Evolutionary conservation across 2,888 invertebrate species (phyloP).

Genomic region (Alloscopus bannaensis): DNA sequence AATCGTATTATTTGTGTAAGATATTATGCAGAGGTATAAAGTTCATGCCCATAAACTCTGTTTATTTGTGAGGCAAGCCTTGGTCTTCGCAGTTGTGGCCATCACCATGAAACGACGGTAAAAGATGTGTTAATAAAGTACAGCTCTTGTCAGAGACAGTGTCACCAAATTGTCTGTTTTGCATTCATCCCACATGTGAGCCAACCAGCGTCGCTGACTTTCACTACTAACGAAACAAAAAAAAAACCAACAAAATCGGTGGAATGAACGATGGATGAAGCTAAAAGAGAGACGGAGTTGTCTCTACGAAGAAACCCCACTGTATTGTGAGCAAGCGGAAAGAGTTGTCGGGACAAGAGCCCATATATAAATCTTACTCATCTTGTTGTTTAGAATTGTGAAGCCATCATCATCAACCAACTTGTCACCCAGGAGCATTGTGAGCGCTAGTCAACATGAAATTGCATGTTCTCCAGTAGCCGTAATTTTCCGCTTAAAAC

Average conservation of each 20-base stretch:
- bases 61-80: neutral
- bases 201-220: neutral
- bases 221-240: too few species aligned
- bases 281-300: neutral
- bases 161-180: constrained; percentile 13
- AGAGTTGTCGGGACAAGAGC: too few species aligned
- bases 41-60: neutral
- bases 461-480: constrained; percentile 56
- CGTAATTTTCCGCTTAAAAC: constrained; percentile 44
- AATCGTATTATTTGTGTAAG: too few species aligned
- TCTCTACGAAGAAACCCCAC: too few species aligned
- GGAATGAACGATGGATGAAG: constrained; percentile 18
- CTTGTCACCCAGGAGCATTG: constrained; percentile 38
- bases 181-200: too few species aligned
- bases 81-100: constrained; percentile 5
- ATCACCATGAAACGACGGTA: constrained; percentile 16
- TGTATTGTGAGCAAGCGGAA: too few species aligned
- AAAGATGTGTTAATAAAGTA: constrained; percentile 38
- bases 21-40: too few species aligned
- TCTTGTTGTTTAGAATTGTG: constrained; percentile 31
- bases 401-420: constrained; percentile 47
- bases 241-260: constrained; percentile 20
- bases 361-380: constrained; percentile 14
- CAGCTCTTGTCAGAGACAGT: constrained; percentile 12
- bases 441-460: constrained; percentile 52